These are phyloP conservation scores for Alaudala cheleensis DNA, from an alignment of 2,113 vertebrate species.

Conservation along the genomic window DNA sequence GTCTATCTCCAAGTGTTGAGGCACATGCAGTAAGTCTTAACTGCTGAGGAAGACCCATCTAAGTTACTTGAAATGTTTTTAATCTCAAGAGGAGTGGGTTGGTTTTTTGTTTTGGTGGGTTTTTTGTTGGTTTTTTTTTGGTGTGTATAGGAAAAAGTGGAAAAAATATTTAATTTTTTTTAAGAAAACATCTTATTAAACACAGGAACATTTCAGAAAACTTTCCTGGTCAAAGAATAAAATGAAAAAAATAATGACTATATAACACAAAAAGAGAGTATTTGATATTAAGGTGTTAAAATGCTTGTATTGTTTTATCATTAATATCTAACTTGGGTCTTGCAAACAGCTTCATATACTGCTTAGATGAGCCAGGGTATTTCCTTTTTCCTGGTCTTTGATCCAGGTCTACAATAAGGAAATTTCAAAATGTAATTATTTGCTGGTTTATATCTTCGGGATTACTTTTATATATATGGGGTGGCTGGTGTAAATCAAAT, in stretches of 20 bases:
- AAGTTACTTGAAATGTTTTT: conserved; percentile 11
- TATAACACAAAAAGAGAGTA: background rate
- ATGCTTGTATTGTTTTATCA: background rate
- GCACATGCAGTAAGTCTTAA: conserved; percentile 54
- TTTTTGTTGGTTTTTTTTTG: background rate
- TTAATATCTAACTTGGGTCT: background rate
- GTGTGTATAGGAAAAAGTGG: background rate
- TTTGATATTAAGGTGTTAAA: background rate
- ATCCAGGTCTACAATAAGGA: background rate
- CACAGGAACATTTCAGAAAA: background rate
- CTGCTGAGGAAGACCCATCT: background rate
- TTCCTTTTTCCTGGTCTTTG: background rate
- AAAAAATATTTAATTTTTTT: background rate
- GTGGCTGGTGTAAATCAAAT: background rate
- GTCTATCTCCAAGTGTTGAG: conserved; percentile 12
- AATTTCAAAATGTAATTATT: background rate
- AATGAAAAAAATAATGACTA: background rate
- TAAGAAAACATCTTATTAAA: background rate
- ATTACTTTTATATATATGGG: background rate
- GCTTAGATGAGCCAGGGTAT: background rate
- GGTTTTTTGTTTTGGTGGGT: background rate
- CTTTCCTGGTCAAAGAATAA: background rate
- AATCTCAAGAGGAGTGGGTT: background rate
- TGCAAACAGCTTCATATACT: background rate
- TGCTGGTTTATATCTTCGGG: background rate